A percentile compares a stretch with the other conserved stretches of the same genome.
Conservation (phyloP, 2,888 invertebrate species). For the Geophilus truncorum region DNA sequence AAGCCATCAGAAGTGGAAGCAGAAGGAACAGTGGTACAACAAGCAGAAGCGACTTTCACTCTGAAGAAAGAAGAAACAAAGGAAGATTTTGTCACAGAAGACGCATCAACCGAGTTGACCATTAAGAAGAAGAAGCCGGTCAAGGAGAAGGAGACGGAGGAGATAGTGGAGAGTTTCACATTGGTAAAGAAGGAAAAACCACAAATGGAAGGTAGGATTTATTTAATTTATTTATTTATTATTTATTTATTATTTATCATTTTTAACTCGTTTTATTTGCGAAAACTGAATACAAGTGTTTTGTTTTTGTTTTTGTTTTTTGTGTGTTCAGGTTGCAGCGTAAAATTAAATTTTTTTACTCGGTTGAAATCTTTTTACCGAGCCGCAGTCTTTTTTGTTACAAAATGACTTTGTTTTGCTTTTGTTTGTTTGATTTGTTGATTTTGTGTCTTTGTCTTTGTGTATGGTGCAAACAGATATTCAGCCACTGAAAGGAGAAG, state of each 20-base stretch:
- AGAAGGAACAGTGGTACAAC: neutral
- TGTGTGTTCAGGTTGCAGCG: no score
- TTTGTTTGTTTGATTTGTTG: neutral
- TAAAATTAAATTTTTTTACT: no score
- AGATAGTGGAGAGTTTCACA: slow-evolving; percentile 35
- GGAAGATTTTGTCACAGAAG: slow-evolving; percentile 31
- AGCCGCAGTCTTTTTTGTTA: neutral
- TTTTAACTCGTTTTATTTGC: no score
- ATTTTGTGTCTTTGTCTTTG: neutral
- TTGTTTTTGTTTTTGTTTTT: no score
- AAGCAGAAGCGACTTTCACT: neutral
- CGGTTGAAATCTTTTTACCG: neutral
- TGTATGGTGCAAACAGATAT: neutral
- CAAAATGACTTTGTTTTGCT: neutral
- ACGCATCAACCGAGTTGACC: slow-evolving; percentile 31
- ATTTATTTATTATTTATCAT: neutral
- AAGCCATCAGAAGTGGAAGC: neutral
- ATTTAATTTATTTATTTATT: neutral
- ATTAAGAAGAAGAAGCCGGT: slow-evolving; percentile 34
- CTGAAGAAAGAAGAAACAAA: neutral
- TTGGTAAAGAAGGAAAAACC: slow-evolving; percentile 5
- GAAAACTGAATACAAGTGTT: no score
- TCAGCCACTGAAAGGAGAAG: neutral
- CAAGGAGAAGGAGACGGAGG: slow-evolving; percentile 26
- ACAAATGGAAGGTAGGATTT: neutral